A percentile compares a stretch with the other conserved stretches of the same genome.
Evolutionary conservation across 92 coral and sea anemone species (phyloP).

Genomic region (Palythoa grandis): DNA sequence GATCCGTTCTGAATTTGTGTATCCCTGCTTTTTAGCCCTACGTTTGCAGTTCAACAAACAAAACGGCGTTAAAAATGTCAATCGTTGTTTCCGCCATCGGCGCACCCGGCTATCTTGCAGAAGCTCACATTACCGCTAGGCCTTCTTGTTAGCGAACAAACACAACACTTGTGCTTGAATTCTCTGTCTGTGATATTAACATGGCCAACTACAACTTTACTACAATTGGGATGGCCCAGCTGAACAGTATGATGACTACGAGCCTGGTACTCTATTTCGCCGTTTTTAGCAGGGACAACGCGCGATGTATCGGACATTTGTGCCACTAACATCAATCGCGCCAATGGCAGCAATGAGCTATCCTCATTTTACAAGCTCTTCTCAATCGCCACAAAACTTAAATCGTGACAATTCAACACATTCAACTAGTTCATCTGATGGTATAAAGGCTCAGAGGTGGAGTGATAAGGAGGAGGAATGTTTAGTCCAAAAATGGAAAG

Average conservation of each 20-base stretch:
- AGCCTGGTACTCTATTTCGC: constrained; percentile 11
- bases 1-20: neutral
- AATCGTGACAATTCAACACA: neutral
- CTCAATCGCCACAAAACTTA: neutral
- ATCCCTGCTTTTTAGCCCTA: neutral
- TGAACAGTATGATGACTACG: constrained; percentile 14
- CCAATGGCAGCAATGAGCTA: neutral
- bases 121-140: neutral
- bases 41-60: too few relatives aligned
- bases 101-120: too few relatives aligned
- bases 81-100: too few relatives aligned
- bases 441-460: neutral
- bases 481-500: neutral
- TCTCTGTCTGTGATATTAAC: constrained; percentile 5
- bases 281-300: neutral
- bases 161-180: neutral
- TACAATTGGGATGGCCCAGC: constrained; percentile 18
- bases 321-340: neutral
- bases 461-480: neutral
- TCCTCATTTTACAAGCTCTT: neutral
- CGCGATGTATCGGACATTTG: neutral
- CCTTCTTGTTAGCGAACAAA: too few relatives aligned
- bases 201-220: constrained; percentile 12
- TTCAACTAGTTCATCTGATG: neutral
- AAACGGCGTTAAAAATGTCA: too few relatives aligned